Percentiles rank a stretch among this genome's conserved stretches.
Conservation (phyloP, 2,113 vertebrate genomes). For the Sinocyclocheilus grahami region DNA sequence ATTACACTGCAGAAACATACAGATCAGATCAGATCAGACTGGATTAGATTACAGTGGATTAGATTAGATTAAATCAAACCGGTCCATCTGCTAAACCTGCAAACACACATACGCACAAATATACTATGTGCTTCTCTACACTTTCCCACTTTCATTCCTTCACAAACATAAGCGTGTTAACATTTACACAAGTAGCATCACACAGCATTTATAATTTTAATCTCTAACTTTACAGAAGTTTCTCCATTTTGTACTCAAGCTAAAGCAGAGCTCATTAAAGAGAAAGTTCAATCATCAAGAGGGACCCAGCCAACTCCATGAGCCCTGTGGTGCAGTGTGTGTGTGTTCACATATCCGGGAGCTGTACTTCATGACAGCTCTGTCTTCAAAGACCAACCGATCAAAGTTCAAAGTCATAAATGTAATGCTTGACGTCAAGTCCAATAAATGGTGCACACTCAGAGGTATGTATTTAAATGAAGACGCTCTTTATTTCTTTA, state of each 20-base stretch:
- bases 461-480: conserved; percentile 9
- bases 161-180: neutral
- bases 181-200: conserved; percentile 47
- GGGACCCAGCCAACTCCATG: neutral
- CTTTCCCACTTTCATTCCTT: neutral
- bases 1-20: conserved; percentile 13
- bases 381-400: conserved; percentile 28
- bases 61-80: conserved; percentile 22
- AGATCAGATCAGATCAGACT: neutral
- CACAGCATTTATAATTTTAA: neutral
- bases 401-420: conserved; percentile 45
- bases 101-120: conserved; percentile 36
- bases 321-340: neutral
- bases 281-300: conserved; percentile 32
- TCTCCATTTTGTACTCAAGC: conserved; percentile 2
- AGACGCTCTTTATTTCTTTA: conserved; percentile 17
- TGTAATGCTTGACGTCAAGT: conserved; percentile 29
- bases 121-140: neutral
- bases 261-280: conserved; percentile 19
- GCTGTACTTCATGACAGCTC: conserved; percentile 18
- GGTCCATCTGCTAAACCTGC: conserved; percentile 33
- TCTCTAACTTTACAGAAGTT: neutral
- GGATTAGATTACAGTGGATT: conserved; percentile 21
- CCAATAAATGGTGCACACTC: conserved; percentile 5
- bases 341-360: conserved; percentile 14